Evolutionary conservation across 2,113 vertebrate genomes (phyloP).

Genomic region (Tetrao urogallus): DNA sequence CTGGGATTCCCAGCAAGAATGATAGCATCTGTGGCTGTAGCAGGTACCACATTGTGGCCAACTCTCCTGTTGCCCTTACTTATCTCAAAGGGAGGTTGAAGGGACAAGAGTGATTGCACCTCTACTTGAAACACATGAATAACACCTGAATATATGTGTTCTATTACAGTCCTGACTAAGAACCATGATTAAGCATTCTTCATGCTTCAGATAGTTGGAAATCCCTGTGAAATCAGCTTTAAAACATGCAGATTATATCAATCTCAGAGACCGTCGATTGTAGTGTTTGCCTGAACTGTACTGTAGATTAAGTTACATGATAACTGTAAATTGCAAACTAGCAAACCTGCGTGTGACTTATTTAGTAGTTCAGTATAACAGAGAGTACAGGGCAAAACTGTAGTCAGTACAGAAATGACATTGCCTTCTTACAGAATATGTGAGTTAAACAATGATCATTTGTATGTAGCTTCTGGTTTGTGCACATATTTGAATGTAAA

Average conservation of each 20-base stretch:
- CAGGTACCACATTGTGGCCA: background rate
- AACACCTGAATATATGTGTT: background rate
- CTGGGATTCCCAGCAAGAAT: background rate
- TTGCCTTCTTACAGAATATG: background rate
- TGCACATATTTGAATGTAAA: background rate
- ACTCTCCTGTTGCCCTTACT: background rate
- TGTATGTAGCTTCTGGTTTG: background rate
- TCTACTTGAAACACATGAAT: background rate
- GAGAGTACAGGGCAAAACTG: background rate
- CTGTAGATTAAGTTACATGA: background rate
- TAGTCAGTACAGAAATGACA: background rate
- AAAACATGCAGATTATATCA: background rate
- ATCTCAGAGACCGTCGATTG: background rate
- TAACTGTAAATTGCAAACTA: background rate
- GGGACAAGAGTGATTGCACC: background rate
- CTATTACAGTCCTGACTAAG: background rate
- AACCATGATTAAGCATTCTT: background rate
- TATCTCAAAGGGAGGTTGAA: background rate
- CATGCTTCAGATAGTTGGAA: background rate
- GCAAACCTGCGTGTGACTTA: background rate
- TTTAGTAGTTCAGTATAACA: background rate
- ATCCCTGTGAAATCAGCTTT: background rate
- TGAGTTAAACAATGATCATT: background rate
- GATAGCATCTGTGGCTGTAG: background rate
- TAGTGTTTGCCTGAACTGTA: background rate